Evolutionary conservation across 2,888 invertebrate species (phyloP).

Genomic region (Pristionchus maxplancki): DNA sequence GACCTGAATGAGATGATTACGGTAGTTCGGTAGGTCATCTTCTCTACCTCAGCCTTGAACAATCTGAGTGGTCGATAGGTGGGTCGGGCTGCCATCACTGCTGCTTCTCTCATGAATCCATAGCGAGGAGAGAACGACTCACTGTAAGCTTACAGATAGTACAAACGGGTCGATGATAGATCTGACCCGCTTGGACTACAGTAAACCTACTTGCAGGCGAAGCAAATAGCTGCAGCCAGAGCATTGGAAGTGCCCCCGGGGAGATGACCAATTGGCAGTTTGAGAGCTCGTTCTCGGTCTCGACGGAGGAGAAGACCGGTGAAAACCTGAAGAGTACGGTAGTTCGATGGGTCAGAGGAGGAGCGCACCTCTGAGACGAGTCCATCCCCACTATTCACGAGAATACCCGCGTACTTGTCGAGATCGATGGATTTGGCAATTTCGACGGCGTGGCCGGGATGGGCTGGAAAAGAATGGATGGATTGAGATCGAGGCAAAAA

Average conservation of each 20-base stretch:
- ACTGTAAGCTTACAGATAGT: slow-evolving; percentile 54
- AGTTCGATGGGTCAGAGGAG: slow-evolving; percentile 24
- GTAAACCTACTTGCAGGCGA: slow-evolving; percentile 61
- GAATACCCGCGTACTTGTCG: slow-evolving; percentile 86
- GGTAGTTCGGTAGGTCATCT: too few relatives aligned
- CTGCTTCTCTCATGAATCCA: slow-evolving; percentile 64
- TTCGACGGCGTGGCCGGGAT: slow-evolving; percentile 86
- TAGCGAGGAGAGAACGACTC: slow-evolving; percentile 69
- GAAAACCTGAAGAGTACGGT: slow-evolving; percentile 77
- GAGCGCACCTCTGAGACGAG: slow-evolving; percentile 79
- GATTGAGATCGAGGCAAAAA: not conserved
- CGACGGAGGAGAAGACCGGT: slow-evolving; percentile 91
- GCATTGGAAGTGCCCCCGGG: slow-evolving; percentile 98
- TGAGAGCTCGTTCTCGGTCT: slow-evolving; percentile 89
- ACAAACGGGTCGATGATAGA: not conserved
- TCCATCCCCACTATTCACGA: slow-evolving; percentile 83
- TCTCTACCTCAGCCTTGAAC: slow-evolving; percentile 49
- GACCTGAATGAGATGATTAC: too few relatives aligned
- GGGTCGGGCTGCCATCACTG: slow-evolving; percentile 64
- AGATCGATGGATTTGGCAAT: slow-evolving; percentile 86
- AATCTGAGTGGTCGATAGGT: slow-evolving; percentile 56
- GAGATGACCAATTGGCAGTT: slow-evolving; percentile 89
- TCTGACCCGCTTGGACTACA: slow-evolving; percentile 22
- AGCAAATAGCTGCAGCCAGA: slow-evolving; percentile 79
- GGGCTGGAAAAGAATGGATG: slow-evolving; percentile 54